Evolutionary conservation across 2,888 invertebrate genomes (phyloP).

Genomic region (Drosophila quinaria): DNA sequence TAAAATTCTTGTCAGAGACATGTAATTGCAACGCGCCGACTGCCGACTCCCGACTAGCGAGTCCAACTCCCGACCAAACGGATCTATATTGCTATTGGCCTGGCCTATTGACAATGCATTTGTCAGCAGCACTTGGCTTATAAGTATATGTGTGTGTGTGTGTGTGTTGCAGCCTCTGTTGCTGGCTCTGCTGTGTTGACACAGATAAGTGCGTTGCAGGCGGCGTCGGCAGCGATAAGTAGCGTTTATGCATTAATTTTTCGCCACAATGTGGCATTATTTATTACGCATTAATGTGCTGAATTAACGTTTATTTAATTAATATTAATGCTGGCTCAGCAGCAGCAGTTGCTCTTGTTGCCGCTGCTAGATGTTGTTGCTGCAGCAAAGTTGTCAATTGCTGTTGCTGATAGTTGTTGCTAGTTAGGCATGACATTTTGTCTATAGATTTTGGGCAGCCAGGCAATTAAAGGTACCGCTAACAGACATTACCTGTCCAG

Average conservation of each 20-base stretch:
- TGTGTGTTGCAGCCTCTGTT: constrained; percentile 20
- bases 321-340: constrained; percentile 72
- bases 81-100: constrained; percentile 71
- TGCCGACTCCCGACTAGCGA: constrained; percentile 20
- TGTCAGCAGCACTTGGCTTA: constrained; percentile 56
- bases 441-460: constrained; percentile 61
- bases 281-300: constrained; percentile 81
- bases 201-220: constrained; percentile 79
- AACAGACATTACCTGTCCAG: constrained; percentile 59
- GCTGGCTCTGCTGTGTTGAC: constrained; percentile 74
- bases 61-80: constrained; percentile 51
- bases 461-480: constrained; percentile 70
- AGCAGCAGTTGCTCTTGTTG: constrained; percentile 19
- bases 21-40: constrained; percentile 79
- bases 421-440: constrained; percentile 54
- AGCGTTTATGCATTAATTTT: constrained; percentile 81
- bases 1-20: constrained; percentile 81
- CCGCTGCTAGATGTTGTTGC: constrained; percentile 1
- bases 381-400: constrained; percentile 45
- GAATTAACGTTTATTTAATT: constrained; percentile 83
- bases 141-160: neutral
- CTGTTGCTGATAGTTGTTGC: constrained; percentile 14
- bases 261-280: constrained; percentile 75
- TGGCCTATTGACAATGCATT: constrained; percentile 76
- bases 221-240: constrained; percentile 75